These are phyloP conservation scores for Lepidurus arcticus DNA, from an alignment of 1,140 invertebrate species.

Conservation along the genomic window DNA sequence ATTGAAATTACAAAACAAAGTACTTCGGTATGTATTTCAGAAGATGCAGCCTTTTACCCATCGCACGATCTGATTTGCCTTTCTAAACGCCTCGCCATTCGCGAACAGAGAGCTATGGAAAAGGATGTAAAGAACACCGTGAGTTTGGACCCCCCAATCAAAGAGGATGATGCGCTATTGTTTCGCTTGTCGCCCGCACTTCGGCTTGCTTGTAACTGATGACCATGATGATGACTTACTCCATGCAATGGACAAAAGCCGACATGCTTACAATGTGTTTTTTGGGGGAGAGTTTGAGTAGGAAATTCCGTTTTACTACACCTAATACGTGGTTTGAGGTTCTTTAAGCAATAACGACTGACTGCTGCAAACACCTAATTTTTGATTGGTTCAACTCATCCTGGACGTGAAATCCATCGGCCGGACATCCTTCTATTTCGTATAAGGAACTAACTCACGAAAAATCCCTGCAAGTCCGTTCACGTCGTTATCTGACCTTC, in stretches of 20 bases:
- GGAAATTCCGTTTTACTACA: too few species aligned
- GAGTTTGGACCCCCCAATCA: neutral
- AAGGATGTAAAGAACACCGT: neutral
- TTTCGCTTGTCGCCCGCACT: conserved; percentile 3
- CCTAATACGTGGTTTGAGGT: too few species aligned
- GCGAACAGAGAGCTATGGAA: neutral
- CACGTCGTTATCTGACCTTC: conserved; percentile 12
- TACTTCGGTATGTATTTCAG: neutral
- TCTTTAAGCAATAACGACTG: too few species aligned
- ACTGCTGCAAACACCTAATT: too few species aligned
- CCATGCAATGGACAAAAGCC: too few species aligned
- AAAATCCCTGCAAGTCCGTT: neutral
- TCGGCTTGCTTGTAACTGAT: neutral
- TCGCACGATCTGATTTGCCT: conserved; percentile 3
- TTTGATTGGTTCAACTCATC: neutral
- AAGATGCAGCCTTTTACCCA: neutral
- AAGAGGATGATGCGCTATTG: neutral
- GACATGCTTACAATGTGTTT: too few species aligned
- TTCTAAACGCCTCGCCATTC: neutral
- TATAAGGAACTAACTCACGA: neutral
- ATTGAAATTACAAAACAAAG: neutral
- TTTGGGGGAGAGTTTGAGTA: too few species aligned
- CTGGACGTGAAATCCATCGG: neutral
- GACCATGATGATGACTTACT: neutral
- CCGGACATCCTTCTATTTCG: neutral